These are phyloP conservation scores for Chiroxiphia lanceolata DNA, from an alignment of 2,797 vertebrate genomes.

Conservation along the genomic window DNA sequence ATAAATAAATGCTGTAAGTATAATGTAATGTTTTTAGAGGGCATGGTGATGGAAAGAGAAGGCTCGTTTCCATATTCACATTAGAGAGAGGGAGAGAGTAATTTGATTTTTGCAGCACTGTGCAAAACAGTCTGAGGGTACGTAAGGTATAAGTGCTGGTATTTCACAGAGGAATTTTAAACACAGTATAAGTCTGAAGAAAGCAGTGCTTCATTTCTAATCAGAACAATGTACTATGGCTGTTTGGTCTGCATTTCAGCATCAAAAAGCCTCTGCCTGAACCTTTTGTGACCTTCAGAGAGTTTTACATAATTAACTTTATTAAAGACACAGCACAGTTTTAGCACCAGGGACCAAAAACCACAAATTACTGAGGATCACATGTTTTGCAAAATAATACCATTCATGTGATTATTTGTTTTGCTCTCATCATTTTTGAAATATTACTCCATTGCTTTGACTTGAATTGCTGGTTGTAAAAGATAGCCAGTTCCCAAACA, in stretches of 20 bases:
- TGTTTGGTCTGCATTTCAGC: constrained; percentile 16
- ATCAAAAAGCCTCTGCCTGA: constrained; percentile 56
- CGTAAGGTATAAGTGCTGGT: background rate
- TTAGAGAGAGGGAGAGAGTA: background rate
- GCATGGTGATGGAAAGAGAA: constrained; percentile 56
- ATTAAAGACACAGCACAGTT: constrained; percentile 67
- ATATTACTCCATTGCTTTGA: constrained; percentile 48
- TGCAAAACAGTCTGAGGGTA: background rate
- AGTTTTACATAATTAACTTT: constrained; percentile 65
- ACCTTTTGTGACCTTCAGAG: constrained; percentile 61
- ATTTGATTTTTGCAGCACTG: background rate
- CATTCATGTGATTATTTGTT: constrained; percentile 67
- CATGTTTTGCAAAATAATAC: constrained; percentile 68
- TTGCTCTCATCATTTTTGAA: constrained; percentile 64
- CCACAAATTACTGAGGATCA: constrained; percentile 54
- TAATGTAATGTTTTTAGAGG: constrained; percentile 71
- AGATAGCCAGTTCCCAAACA: constrained; percentile 45
- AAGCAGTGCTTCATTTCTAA: background rate
- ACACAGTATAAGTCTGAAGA: background rate
- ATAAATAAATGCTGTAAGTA: constrained; percentile 69
- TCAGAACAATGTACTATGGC: background rate
- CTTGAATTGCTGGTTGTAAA: constrained; percentile 46
- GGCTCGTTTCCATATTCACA: constrained; percentile 26
- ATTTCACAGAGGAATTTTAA: background rate
- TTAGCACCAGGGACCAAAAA: constrained; percentile 60